These are phyloP conservation scores for Oxystoma pomonae DNA, from an alignment of 2,888 invertebrate genomes.

Conservation along the genomic window DNA sequence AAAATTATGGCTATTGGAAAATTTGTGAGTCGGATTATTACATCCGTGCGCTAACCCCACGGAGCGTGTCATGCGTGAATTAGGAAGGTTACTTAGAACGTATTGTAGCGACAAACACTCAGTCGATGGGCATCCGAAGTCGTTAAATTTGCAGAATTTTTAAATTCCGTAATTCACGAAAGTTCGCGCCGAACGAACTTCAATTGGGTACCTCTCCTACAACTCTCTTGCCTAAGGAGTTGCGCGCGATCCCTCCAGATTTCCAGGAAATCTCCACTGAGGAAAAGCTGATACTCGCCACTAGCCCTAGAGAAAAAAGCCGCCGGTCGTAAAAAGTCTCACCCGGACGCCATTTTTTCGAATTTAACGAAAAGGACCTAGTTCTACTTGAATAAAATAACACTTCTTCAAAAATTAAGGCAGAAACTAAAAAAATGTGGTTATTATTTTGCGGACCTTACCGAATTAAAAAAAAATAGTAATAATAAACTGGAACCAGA, in stretches of 20 bases:
- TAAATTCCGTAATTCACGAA: not conserved
- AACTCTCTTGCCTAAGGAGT: not conserved
- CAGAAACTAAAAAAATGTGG: not conserved
- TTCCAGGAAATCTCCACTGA: not conserved
- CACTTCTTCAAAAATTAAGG: not conserved
- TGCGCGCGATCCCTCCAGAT: not conserved
- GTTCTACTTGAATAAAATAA: not conserved
- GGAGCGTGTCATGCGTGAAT: not conserved
- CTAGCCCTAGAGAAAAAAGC: slow-evolving; percentile 7
- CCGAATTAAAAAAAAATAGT: not conserved
- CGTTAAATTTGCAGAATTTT: not conserved
- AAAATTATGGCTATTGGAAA: slow-evolving; percentile 1
- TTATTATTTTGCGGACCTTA: not conserved
- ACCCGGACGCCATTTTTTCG: not conserved
- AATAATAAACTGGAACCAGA: too few species aligned
- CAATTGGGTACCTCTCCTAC: not conserved
- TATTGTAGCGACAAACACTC: not conserved
- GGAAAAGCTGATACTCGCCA: not conserved
- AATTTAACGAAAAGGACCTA: not conserved
- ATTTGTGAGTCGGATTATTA: not conserved
- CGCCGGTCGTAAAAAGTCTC: not conserved
- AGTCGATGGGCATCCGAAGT: not conserved
- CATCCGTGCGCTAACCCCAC: not conserved
- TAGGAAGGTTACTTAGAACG: not conserved
- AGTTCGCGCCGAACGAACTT: not conserved